Percentiles rank a stretch among this genome's conserved stretches.
Conservation (phyloP, 2,888 invertebrate species). For the Sinopyrophorus schimmeli region DNA sequence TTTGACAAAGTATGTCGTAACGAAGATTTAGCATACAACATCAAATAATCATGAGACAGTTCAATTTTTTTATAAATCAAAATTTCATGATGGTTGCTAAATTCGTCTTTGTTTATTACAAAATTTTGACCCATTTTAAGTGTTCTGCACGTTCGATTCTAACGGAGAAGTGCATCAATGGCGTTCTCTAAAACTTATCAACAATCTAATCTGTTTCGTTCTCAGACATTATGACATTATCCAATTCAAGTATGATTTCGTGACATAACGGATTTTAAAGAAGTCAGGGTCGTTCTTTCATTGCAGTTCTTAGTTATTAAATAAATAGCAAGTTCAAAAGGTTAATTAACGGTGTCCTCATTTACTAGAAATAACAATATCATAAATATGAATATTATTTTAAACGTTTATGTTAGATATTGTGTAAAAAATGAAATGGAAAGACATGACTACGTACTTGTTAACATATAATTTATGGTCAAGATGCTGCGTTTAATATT, state of each 20-base stretch:
- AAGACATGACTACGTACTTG: slow-evolving; percentile 13
- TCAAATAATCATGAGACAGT: no score
- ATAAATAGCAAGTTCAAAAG: slow-evolving; percentile 41
- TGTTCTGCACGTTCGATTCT: slow-evolving; percentile 33
- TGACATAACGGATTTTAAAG: slow-evolving; percentile 44
- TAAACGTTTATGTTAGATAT: slow-evolving; percentile 33
- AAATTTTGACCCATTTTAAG: slow-evolving; percentile 21
- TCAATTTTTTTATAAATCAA: no score
- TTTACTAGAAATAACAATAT: slow-evolving; percentile 37
- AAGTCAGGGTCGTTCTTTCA: slow-evolving; percentile 33
- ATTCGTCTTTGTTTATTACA: no score
- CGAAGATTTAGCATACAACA: no score
- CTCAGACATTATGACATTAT: slow-evolving; percentile 42
- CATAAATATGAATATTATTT: slow-evolving; percentile 36
- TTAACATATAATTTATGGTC: slow-evolving; percentile 16
- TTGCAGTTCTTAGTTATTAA: slow-evolving; percentile 35
- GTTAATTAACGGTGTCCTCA: slow-evolving; percentile 45
- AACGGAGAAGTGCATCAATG: slow-evolving; percentile 33
- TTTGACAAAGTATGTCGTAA: no score
- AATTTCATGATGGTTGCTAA: no score
- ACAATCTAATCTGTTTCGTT: slow-evolving; percentile 43
- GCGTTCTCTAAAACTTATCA: slow-evolving; percentile 36
- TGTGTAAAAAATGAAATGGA: slow-evolving; percentile 30
- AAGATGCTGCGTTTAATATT: no score
- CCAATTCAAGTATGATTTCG: slow-evolving; percentile 44